Base-by-base conservation (phyloP, 2,888 invertebrate species). In the Drosophila glabriapex region DNA sequence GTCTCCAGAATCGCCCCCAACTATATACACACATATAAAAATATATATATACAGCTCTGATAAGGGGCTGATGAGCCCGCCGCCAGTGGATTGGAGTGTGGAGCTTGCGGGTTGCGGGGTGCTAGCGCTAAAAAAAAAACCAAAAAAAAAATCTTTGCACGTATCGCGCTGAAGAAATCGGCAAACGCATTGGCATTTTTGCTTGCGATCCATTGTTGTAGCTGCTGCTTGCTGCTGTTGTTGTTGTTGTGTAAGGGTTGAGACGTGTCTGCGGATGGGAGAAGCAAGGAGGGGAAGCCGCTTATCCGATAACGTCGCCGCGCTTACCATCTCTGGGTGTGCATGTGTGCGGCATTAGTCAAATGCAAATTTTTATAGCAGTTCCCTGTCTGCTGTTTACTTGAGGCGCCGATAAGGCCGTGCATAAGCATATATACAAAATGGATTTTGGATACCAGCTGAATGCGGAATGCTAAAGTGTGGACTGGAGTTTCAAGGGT, bases 281-380 rank as follows among this genome's bases (percentile, higher is more conserved):
- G 19, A 35, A 19, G 86, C 65, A n/a, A 25, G 37, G 25, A 46
- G 29, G 33, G 22, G 43, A 41, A 25, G 39, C 50, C 55, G 50
- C 69, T 78, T 77, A 81, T 72, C 81, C 74, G 61, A 62, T 68
- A 74, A 61, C 55, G 65, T 50, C 50, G 41, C 53, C 63, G 46
- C 41, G 52, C 50, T 68, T 59, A 59, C 59, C n/a, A 39, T 35
- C 16, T 14, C 14, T 7, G 16, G 19, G 33, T 60, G 35, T 61
- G 25, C 41, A 43, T 62, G 56, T 46, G 52, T 52, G 54, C 75
- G 78, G 86, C 89, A 90, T 90, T 86, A 90, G 86, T 88, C 81
- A 88, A 90, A 86, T 86, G 89, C 86, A 85, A 86, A 86, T 90
- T 86, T 90, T 88, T 85, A 88, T 90, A 69, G 89, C 89, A 82